Conservation (phyloP, 2,888 invertebrate species). For the Anagyrus pseudococci region DNA sequence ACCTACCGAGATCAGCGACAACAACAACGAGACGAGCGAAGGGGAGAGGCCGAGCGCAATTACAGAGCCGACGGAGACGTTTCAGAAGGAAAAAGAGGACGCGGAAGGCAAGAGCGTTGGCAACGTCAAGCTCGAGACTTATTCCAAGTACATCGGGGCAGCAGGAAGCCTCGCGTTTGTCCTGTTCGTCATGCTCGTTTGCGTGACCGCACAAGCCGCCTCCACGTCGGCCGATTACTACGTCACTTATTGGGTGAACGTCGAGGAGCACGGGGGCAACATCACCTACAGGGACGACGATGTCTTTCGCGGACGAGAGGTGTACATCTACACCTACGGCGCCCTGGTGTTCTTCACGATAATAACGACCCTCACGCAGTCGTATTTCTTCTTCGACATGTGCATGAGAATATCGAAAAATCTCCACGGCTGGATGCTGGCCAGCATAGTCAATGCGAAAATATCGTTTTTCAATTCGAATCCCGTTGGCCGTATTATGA, state of each 20-base stretch:
- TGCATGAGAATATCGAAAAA: slow-evolving; percentile 74
- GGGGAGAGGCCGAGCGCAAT: not conserved
- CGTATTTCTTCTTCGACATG: slow-evolving; percentile 70
- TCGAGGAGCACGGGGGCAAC: slow-evolving; percentile 13
- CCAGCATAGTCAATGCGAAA: slow-evolving; percentile 74
- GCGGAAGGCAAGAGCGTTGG: not conserved
- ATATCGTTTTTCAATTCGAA: slow-evolving; percentile 78
- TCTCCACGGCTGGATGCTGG: slow-evolving; percentile 80
- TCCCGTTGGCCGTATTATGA: slow-evolving; percentile 32
- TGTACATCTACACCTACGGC: slow-evolving; percentile 65
- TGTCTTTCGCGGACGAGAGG: slow-evolving; percentile 16
- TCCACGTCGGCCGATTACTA: not conserved
- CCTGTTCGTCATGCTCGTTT: not conserved
- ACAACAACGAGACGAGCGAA: slow-evolving; percentile 53
- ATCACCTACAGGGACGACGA: not conserved
- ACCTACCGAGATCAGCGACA: slow-evolving; percentile 66
- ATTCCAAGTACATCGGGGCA: not conserved
- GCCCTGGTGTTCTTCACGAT: slow-evolving; percentile 63
- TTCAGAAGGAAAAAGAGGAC: not conserved
- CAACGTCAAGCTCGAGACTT: not conserved
- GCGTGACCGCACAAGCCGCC: not conserved
- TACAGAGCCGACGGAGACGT: not conserved
- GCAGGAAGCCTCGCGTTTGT: not conserved
- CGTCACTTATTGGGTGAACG: slow-evolving; percentile 2
- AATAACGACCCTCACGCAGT: slow-evolving; percentile 52